phyloP scores from a whole-genome alignment of 2,113 vertebrate genomes.

The Leptocoma aspasia region DNA sequence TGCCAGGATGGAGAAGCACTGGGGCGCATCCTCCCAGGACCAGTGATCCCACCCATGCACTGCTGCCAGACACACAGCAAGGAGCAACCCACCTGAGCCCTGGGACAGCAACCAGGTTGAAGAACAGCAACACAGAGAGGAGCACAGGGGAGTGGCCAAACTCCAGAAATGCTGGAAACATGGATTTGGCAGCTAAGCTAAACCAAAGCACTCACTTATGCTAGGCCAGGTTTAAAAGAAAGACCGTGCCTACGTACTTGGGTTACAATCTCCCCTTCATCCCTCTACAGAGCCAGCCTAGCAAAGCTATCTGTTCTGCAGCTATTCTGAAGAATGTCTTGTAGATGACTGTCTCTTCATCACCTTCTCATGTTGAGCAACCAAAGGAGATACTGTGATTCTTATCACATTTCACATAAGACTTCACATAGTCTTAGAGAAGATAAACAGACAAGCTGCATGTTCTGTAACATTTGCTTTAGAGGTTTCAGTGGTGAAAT shows the following conservation, averaged over 20 bases:
- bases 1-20: neutral
- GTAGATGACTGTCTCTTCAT: conserved; percentile 35
- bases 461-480: conserved; percentile 46
- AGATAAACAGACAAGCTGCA: conserved; percentile 32
- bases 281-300: neutral
- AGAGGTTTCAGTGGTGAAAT: conserved; percentile 31
- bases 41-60: neutral
- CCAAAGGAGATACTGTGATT: conserved; percentile 30
- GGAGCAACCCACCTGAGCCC: neutral
- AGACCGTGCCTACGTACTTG: neutral
- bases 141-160: neutral
- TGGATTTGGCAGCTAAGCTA: neutral
- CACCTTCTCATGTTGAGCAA: conserved; percentile 42
- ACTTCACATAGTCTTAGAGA: conserved; percentile 20
- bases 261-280: neutral
- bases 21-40: neutral
- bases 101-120: neutral
- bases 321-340: conserved; percentile 46
- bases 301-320: neutral
- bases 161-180: neutral
- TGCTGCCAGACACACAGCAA: fast-evolving
- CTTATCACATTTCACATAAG: conserved; percentile 39
- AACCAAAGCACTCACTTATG: neutral
- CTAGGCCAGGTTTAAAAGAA: neutral
- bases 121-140: neutral